These are phyloP conservation scores for Plusia festucae DNA, from an alignment of 2,888 invertebrate species.

Conservation along the genomic window DNA sequence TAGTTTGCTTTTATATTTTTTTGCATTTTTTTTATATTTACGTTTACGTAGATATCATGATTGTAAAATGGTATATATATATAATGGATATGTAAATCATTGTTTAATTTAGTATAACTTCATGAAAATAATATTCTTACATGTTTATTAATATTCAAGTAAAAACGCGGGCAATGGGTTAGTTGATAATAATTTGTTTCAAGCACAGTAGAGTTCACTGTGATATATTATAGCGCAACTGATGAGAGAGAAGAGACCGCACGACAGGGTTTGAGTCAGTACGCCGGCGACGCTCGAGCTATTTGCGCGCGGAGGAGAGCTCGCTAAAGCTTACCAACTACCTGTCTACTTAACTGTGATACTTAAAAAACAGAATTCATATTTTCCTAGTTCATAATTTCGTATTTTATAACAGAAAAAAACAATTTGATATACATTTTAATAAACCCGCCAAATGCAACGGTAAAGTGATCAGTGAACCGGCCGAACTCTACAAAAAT, in stretches of 20 bases:
- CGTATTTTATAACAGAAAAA: slow-evolving; percentile 20
- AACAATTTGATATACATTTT: not conserved
- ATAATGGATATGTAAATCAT: no score
- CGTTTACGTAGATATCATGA: no score
- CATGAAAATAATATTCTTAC: not conserved
- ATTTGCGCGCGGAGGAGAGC: slow-evolving; percentile 40
- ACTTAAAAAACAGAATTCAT: slow-evolving; percentile 48
- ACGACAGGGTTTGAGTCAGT: slow-evolving; percentile 51
- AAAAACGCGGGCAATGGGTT: not conserved
- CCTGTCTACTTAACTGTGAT: slow-evolving; percentile 57
- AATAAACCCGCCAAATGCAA: not conserved
- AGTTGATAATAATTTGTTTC: slow-evolving; percentile 2
- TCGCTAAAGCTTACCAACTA: slow-evolving; percentile 35
- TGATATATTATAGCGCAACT: slow-evolving; percentile 31
- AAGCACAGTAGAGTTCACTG: slow-evolving; percentile 29
- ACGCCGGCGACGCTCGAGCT: slow-evolving; percentile 65
- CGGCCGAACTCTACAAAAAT: slow-evolving; percentile 42
- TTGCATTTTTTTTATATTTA: no score
- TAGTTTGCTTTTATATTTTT: no score
- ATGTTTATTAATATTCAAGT: not conserved
- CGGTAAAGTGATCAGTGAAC: slow-evolving; percentile 47
- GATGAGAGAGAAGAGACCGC: slow-evolving; percentile 28
- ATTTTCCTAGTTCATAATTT: slow-evolving; percentile 35
- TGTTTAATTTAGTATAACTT: no score
- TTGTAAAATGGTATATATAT: no score